Conservation (phyloP, 1,140 invertebrate genomes). For the Grapholita molesta region DNA sequence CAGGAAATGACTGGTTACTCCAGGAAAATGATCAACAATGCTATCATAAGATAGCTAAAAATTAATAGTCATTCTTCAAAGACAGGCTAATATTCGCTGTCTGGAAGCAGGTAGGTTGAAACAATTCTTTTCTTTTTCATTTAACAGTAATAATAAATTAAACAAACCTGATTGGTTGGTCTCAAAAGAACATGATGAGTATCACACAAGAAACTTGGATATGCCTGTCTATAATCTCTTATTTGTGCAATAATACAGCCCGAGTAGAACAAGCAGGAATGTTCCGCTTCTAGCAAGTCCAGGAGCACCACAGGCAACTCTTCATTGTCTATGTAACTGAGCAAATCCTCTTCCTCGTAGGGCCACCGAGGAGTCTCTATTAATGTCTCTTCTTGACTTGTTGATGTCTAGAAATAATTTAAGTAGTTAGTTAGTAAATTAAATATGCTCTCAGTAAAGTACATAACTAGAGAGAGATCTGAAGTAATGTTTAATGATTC, state of each 20-base stretch:
- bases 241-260: constrained; percentile 96
- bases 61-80: too few species aligned
- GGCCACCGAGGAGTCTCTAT: constrained; percentile 87
- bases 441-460: not conserved
- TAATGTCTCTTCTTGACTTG: constrained; percentile 79
- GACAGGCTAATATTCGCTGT: too few species aligned
- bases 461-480: too few species aligned
- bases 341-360: constrained; percentile 87
- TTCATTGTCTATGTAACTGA: constrained; percentile 90
- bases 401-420: constrained; percentile 40
- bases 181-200: constrained; percentile 92
- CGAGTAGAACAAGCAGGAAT: constrained; percentile 91
- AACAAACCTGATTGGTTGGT: constrained; percentile 89
- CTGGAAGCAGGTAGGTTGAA: too few species aligned
- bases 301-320: constrained; percentile 91
- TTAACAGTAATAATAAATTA: not conserved
- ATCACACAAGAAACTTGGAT: constrained; percentile 84
- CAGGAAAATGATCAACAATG: too few species aligned
- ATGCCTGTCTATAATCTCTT: constrained; percentile 90
- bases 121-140: too few species aligned
- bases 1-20: too few species aligned
- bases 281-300: constrained; percentile 89
- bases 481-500: too few species aligned
- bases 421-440: not conserved
- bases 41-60: too few species aligned